A percentile compares a stretch with the other conserved stretches of the same genome.
These are phyloP conservation scores for Chrysemys picta DNA, from an alignment of 2,113 vertebrate genomes.

Conservation along the genomic window DNA sequence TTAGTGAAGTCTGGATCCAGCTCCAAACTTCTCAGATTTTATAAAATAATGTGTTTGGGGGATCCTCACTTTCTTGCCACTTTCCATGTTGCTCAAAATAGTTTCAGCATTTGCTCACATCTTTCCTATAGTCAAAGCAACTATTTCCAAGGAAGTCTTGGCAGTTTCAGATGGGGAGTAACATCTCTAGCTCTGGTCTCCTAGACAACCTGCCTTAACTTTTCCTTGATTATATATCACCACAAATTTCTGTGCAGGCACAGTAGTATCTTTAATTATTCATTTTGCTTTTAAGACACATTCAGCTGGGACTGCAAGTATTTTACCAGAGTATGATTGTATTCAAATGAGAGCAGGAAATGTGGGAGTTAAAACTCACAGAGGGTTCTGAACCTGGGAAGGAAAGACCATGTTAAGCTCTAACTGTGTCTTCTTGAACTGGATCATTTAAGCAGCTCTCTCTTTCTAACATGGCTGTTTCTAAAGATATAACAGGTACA, in stretches of 20 bases:
- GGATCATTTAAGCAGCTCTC: not conserved
- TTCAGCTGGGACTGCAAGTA: not conserved
- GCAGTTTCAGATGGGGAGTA: conserved; percentile 10
- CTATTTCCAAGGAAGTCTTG: conserved; percentile 36
- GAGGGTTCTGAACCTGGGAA: not conserved
- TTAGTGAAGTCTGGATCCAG: not conserved
- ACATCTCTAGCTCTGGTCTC: conserved; percentile 41
- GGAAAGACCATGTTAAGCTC: not conserved
- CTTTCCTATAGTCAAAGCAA: not conserved
- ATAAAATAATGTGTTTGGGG: not conserved
- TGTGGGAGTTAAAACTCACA: not conserved
- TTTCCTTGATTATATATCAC: not conserved
- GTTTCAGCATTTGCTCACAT: conserved; percentile 34
- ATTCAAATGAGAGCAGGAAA: not conserved
- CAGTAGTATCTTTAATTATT: not conserved
- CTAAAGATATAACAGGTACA: not conserved
- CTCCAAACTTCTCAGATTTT: not conserved
- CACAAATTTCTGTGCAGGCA: not conserved
- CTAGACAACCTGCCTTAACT: conserved; percentile 18
- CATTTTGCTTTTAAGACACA: not conserved
- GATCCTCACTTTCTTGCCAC: not conserved
- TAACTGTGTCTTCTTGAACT: not conserved
- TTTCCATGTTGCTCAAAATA: conserved; percentile 37
- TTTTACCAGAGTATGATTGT: not conserved
- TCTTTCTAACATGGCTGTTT: not conserved